Conservation (phyloP, 2,888 invertebrate genomes). For the Hyposoter dolosus region DNA sequence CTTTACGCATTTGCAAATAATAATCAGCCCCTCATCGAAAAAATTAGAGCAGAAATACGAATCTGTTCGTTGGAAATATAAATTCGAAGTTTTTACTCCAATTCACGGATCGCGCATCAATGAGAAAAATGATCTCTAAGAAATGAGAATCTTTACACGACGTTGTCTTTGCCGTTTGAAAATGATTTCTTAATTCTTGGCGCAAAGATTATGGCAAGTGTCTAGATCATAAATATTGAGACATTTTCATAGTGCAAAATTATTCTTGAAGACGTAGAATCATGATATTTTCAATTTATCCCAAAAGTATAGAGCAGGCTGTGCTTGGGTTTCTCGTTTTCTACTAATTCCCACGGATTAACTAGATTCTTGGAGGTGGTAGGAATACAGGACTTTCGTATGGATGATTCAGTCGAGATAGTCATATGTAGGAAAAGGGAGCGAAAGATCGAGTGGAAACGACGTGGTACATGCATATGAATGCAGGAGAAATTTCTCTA, state of each 20-base stretch:
- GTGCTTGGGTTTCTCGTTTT: neutral
- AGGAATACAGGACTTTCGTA: neutral
- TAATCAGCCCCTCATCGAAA: no score
- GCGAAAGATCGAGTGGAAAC: slow-evolving; percentile 52
- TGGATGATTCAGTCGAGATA: slow-evolving; percentile 38
- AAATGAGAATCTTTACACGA: no score
- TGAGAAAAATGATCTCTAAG: no score
- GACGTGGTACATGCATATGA: slow-evolving; percentile 47
- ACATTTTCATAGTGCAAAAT: neutral
- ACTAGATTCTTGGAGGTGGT: slow-evolving; percentile 1
- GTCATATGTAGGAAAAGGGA: slow-evolving; percentile 10
- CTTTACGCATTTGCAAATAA: no score
- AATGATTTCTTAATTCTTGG: no score
- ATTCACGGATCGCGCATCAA: no score
- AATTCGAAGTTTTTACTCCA: no score
- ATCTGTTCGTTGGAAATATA: no score
- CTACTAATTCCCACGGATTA: neutral
- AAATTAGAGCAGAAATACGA: no score
- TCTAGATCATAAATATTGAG: no score
- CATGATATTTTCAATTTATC: neutral
- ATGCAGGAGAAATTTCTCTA: slow-evolving; percentile 21
- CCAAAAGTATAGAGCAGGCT: neutral
- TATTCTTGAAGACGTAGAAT: neutral
- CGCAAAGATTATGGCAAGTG: no score
- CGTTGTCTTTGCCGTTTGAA: no score